A percentile compares a stretch with the other conserved stretches of the same genome.
phyloP scores from a whole-genome alignment of 2,113 vertebrate genomes.

The Psephotus haematonotus region DNA sequence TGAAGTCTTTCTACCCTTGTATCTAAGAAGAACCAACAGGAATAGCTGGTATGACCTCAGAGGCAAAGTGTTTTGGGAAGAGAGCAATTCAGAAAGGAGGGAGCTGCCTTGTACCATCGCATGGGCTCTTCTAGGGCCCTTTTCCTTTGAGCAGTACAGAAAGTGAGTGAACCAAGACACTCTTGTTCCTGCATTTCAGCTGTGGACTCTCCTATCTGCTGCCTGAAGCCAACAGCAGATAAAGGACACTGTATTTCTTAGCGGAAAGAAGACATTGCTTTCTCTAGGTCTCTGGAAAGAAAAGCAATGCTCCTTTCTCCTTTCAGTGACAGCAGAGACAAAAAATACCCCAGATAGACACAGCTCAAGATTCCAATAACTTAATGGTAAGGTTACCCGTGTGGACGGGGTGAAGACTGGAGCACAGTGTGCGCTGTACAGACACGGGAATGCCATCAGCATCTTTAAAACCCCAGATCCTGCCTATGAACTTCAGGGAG shows the following conservation, averaged over 20 bases:
- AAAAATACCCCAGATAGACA: not conserved
- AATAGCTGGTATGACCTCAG: not conserved
- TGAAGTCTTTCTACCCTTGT: not conserved
- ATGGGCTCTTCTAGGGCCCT: not conserved
- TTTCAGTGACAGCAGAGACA: not conserved
- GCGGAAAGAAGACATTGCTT: not conserved
- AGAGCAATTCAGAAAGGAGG: not conserved
- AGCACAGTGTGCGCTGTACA: fast-evolving
- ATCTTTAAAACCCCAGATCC: not conserved
- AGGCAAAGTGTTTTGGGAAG: not conserved
- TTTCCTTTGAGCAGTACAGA: not conserved
- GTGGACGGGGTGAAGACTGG: not conserved
- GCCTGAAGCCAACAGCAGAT: not conserved
- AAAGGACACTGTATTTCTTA: not conserved
- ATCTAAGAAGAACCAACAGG: not conserved
- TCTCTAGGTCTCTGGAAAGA: not conserved
- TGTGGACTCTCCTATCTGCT: not conserved
- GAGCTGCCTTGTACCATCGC: not conserved
- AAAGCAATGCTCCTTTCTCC: not conserved
- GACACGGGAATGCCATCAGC: not conserved
- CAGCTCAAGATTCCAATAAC: not conserved
- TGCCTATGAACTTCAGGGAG: conserved; percentile 71
- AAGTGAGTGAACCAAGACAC: not conserved
- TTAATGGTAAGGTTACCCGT: not conserved
- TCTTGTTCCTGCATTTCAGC: not conserved